Evolutionary conservation across 2,797 vertebrate species (phyloP), one percentile per base, ranked within the genome.

Genomic region (Triplophysa yarkandensis): DNA sequence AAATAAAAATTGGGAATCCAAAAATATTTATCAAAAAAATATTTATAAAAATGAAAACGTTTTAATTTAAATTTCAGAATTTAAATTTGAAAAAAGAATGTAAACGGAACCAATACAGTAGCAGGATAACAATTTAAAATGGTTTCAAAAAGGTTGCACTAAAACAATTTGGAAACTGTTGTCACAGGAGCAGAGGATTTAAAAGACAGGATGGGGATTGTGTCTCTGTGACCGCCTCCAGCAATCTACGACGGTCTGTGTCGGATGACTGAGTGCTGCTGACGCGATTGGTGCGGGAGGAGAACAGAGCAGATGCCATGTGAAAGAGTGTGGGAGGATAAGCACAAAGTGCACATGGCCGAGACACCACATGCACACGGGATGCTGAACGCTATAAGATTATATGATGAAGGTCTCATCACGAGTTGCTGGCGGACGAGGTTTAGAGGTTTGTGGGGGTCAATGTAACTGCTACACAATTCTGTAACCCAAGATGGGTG

Each of bases 261-360:
- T 66, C 32, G 68, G 68, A 79, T 71, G 61, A 71, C 55, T 71
- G 60, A 74, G 64, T 7, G 25, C 79, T 81, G 85, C 72, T 89
- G 86, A 89, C 80, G 85, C 83, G 74, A 84, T 83, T 70, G 62
- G 82, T 77, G 70, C 66, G 60, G 58, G 52, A 83, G 85, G 82
- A 87, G 82, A 73, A 85, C 78, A 76, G 80, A 79, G 81, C 86
- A 85, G 87, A 87, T 87, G 89, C 87, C 88, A 88, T 88, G 89
- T 88, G 87, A 85, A 85, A 68, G 81, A 74, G 81, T 85, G 90
- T 90, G 87, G 89, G 89, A 87, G 88, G 88, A 85, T 86, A 87
- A 87, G 85, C 84, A 84, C 72, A 80, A 87, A 87, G 83, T 81
- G 79, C 44, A 66, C 76, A 78, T 65, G 69, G 86, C 87, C 86